Percentiles rank a stretch among this genome's conserved stretches.
Evolutionary conservation across 2,113 vertebrate genomes (phyloP).

Genomic region (Machaerirhynchus nigripectus): DNA sequence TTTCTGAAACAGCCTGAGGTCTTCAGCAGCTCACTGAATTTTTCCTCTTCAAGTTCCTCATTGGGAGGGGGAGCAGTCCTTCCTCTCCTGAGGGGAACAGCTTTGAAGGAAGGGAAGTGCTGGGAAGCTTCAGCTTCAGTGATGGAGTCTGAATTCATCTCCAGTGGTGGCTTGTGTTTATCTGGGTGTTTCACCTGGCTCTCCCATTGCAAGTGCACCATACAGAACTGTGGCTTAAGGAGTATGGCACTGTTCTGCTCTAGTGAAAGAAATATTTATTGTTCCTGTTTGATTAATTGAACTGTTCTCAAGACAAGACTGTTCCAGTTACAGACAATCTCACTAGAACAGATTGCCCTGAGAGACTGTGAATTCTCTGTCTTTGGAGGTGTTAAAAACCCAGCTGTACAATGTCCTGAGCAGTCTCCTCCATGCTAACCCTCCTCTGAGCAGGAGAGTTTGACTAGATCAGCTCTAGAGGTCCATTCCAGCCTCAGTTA

Average conservation of each 20-base stretch:
- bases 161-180: neutral
- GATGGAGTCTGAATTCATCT: neutral
- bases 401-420: neutral
- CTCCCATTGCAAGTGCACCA: neutral
- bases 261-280: neutral
- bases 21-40: neutral
- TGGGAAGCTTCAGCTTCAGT: neutral
- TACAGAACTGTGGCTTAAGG: neutral
- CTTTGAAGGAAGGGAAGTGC: neutral
- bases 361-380: neutral
- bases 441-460: neutral
- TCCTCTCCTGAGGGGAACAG: neutral
- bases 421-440: neutral
- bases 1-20: neutral
- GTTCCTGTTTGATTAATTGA: neutral
- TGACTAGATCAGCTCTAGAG: neutral
- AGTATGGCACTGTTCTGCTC: neutral
- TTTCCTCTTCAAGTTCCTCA: neutral
- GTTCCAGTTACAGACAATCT: neutral
- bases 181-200: neutral
- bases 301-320: neutral
- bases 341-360: neutral
- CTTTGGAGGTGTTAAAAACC: neutral
- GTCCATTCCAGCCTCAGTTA: neutral
- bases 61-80: neutral